Conservation (phyloP, 64 coral and sea anemone species). For the Orbicella faveolata region DNA sequence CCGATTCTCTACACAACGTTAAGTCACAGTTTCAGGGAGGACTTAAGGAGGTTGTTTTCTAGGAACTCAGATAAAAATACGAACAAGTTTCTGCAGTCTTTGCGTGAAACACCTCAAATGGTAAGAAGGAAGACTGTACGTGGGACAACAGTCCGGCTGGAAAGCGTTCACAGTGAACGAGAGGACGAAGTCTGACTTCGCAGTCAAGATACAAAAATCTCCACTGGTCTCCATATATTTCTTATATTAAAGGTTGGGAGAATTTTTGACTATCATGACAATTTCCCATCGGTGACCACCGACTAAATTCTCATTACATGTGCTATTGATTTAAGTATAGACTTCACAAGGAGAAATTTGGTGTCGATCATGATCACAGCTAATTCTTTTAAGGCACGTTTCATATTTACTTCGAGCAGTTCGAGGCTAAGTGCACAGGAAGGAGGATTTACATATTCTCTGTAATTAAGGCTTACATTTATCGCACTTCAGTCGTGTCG, state of each 20-base stretch:
- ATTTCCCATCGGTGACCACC: not conserved
- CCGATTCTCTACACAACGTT: constrained; percentile 72
- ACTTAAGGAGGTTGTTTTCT: constrained; percentile 43
- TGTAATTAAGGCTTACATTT: too few relatives aligned
- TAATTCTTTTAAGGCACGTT: too few relatives aligned
- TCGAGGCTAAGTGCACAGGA: too few relatives aligned
- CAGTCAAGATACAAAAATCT: not conserved
- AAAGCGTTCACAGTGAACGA: not conserved
- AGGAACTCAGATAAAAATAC: not conserved
- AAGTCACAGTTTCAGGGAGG: constrained; percentile 64
- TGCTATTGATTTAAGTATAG: too few relatives aligned
- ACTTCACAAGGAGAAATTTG: too few relatives aligned
- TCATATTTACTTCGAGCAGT: too few relatives aligned
- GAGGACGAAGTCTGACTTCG: not conserved
- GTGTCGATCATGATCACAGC: too few relatives aligned
- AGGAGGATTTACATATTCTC: too few relatives aligned
- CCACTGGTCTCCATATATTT: too few relatives aligned
- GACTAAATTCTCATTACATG: too few relatives aligned
- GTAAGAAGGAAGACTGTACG: not conserved
- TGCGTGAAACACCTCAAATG: not conserved
- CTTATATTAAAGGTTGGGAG: too few relatives aligned
- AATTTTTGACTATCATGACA: not conserved
- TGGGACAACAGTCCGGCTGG: not conserved
- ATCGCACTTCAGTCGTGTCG: too few relatives aligned
- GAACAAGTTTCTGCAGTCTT: constrained; percentile 7